A percentile compares a stretch with the other conserved stretches of the same genome.
Conservation (phyloP, 1,140 invertebrate species). For the Venturia canescens region DNA sequence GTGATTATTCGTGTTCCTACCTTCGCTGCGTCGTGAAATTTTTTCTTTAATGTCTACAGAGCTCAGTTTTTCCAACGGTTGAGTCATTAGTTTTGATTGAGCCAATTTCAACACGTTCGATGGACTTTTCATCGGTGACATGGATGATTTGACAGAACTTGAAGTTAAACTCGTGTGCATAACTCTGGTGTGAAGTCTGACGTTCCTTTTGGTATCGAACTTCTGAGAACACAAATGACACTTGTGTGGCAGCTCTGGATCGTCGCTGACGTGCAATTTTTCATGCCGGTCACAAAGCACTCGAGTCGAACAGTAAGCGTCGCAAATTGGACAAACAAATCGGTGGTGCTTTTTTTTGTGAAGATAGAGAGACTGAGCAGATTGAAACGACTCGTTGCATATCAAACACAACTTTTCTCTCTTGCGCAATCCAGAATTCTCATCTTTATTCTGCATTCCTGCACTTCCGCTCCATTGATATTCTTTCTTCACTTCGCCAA, state of each 20-base stretch:
- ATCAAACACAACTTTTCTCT: slow-evolving; percentile 54
- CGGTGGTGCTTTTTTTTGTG: slow-evolving; percentile 62
- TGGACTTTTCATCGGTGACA: background rate
- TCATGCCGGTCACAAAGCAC: slow-evolving; percentile 61
- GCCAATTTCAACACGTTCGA: background rate
- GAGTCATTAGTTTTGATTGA: background rate
- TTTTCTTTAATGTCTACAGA: background rate
- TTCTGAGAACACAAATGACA: slow-evolving; percentile 66
- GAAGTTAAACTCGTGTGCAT: slow-evolving; percentile 24
- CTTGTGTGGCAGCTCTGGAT: slow-evolving; percentile 64
- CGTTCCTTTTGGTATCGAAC: slow-evolving; percentile 62
- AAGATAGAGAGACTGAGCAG: slow-evolving; percentile 52
- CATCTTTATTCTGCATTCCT: background rate
- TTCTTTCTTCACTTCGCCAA: slow-evolving; percentile 30
- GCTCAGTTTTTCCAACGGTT: background rate
- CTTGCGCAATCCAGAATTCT: slow-evolving; percentile 36
- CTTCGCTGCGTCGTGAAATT: background rate
- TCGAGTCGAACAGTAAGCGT: slow-evolving; percentile 58
- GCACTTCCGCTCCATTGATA: slow-evolving; percentile 19
- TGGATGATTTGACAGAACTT: background rate
- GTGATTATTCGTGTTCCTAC: slow-evolving; percentile 12
- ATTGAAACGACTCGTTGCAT: slow-evolving; percentile 55
- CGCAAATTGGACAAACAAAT: slow-evolving; percentile 66
- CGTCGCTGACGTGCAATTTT: slow-evolving; percentile 61
- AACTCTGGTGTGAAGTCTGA: slow-evolving; percentile 56